Evolutionary conservation across 2,797 vertebrate species (phyloP), one percentile per base, ranked within the genome.

Genomic region (Hyperoplus immaculatus): DNA sequence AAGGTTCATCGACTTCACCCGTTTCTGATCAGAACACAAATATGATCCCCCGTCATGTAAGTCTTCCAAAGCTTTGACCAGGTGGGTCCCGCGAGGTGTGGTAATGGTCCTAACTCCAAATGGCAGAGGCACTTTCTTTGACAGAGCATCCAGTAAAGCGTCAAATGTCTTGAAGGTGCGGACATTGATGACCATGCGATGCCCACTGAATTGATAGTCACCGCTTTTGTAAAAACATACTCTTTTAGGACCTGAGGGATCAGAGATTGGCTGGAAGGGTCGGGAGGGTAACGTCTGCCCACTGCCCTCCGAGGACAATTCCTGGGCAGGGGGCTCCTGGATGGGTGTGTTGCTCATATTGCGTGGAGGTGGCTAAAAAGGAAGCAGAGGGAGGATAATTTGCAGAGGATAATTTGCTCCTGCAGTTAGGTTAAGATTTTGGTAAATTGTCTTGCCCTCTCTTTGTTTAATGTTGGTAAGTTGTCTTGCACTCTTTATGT

Each of bases 191-290:
- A 98, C 96, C 92, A 99, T 95, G 82, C 95, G 95, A 83, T 99
- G 97, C 3, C 97, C 97, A 0, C 93, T 92, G 74, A 99, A 99
- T 53, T 96, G 96, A 3, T 96, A 92, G 87, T 99, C 98, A 54
- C 98, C 98, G 0, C 98, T 99, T 92, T 97, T 99, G 82, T 99
- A 99, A 93, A 99, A 99, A 69, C 96, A 97, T 78, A 99, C 94
- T 62, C 95, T 90, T 89, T 97, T 99, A 60, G 97, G 96, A 76
- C 94, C 90, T 0, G 95, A 88, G 4, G 95, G 94, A n/a, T 96
- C 96, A 53, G 87, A 78, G 1, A 86, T 80, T 39, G 96, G 50
- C 3, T 93, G 84, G 21, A 91, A 60, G 2, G 91, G 93, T 36
- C 85, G 93, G 0, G 86, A 80, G 14, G 89, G 91, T 63, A 91